Evolutionary conservation across 1,140 invertebrate species (phyloP), one percentile per base, ranked within the genome.

Genomic region (Palaemon carinicauda): DNA sequence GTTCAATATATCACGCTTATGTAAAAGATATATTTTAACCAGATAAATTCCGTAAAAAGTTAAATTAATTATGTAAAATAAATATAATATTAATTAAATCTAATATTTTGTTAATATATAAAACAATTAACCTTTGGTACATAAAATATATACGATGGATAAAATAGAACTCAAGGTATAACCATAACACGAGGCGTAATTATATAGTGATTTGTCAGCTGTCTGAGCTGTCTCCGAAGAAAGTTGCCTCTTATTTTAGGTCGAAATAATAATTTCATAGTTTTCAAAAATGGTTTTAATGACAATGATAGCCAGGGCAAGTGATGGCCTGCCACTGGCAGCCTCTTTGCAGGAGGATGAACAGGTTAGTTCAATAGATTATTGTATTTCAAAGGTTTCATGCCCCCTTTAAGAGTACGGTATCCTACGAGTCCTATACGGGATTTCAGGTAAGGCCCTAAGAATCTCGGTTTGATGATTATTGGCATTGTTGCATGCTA

Each of bases 331-430:
- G 86, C 98, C 98, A 71, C 92, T 99, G 89, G 97, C 98, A 50
- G 98, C 98, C 51, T 98, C 97, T 50, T 97, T 99, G 94, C 98
- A 99, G 93, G 98, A 99, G 91, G 97, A 99, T 91, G 98, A 99
- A 93, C 96, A 98, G 95, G 97, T 99, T 41, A 65, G 65, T 54
- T 21, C 21, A 65, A 31, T 21, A 3, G n/a, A n/a, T n/a, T 24
- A 27, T 74, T 51, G 1, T 19, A 15, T 41, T 41, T 9, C 33
- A 9, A 41, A 41, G 3, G 33, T 41, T 41, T 41, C 41, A 41
- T 41, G 12, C 41, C 41, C n/a, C 41, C 41, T 41, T 41, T 41
- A 41, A 41, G 41, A 41, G 7, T n/a, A n/a, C n/a, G n/a, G n/a
- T n/a, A n/a, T n/a, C n/a, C n/a, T n/a, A n/a, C n/a, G n/a, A n/a